These are phyloP conservation scores for Macrotrachela quadricornifera DNA, from an alignment of 1,140 invertebrate genomes.

Conservation along the genomic window DNA sequence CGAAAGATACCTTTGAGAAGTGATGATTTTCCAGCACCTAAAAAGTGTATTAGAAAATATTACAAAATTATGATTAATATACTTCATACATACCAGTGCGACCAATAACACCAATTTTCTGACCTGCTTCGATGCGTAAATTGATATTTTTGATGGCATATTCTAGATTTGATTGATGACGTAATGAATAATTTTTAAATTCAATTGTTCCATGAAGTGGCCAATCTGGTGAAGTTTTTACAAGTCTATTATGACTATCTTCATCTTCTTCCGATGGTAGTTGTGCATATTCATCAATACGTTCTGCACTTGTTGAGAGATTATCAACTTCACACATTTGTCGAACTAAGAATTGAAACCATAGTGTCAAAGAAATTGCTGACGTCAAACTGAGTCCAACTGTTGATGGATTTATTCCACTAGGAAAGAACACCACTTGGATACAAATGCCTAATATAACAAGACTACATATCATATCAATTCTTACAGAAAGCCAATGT, in stretches of 20 bases:
- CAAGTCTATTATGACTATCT: slow-evolving; percentile 12
- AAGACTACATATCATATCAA: slow-evolving; percentile 67
- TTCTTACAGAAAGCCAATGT: slow-evolving; percentile 65
- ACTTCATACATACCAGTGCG: slow-evolving; percentile 64
- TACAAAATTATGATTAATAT: too few species aligned
- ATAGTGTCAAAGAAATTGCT: too few species aligned
- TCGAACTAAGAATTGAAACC: too few species aligned
- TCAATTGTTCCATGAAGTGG: neutral
- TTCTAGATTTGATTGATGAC: neutral
- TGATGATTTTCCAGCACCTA: slow-evolving; percentile 62
- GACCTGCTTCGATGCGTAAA: neutral
- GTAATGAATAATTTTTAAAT: neutral
- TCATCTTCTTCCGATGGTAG: slow-evolving; percentile 23
- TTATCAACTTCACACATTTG: slow-evolving; percentile 65
- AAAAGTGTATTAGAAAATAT: too few species aligned
- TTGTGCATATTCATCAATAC: slow-evolving; percentile 62
- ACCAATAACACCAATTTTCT: slow-evolving; percentile 48
- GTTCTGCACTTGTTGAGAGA: slow-evolving; percentile 76
- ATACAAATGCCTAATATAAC: slow-evolving; percentile 59
- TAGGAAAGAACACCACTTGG: too few species aligned
- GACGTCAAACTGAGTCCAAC: slow-evolving; percentile 52
- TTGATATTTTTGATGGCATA: slow-evolving; percentile 1
- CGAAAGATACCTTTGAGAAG: slow-evolving; percentile 1
- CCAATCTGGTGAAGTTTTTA: neutral
- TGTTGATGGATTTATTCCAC: slow-evolving; percentile 58